phyloP scores from a whole-genome alignment of 2,113 vertebrate genomes.

The Orthonyx spaldingii region DNA sequence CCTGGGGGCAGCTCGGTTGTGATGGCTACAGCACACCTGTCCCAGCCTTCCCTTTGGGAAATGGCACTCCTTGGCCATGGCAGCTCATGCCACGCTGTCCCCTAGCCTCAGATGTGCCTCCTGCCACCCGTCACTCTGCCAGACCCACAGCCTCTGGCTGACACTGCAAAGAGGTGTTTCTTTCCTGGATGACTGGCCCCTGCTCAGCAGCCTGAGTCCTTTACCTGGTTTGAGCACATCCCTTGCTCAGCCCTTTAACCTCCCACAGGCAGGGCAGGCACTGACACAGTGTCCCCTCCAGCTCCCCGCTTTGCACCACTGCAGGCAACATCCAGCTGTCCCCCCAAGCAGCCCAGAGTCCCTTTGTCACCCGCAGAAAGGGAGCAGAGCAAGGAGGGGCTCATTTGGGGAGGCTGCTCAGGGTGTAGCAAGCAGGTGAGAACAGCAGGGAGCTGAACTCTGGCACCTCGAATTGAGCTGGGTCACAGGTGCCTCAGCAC shows the following conservation, averaged over 20 bases:
- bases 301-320: neutral
- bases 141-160: neutral
- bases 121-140: neutral
- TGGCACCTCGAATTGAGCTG: neutral
- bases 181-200: neutral
- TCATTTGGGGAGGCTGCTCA: neutral
- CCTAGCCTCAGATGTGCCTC: neutral
- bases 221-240: neutral
- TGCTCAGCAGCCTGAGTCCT: neutral
- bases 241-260: neutral
- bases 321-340: neutral
- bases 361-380: neutral
- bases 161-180: neutral
- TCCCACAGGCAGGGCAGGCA: neutral
- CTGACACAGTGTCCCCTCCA: neutral
- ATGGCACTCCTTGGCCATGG: neutral
- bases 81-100: neutral
- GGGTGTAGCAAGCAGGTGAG: neutral
- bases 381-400: neutral
- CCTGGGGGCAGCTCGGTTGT: neutral
- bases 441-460: neutral
- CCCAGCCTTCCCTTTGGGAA: neutral
- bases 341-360: accelerated
- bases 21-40: neutral
- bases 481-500: neutral